These are phyloP conservation scores for Penelope pileata DNA, from an alignment of 2,113 vertebrate genomes.

Conservation along the genomic window DNA sequence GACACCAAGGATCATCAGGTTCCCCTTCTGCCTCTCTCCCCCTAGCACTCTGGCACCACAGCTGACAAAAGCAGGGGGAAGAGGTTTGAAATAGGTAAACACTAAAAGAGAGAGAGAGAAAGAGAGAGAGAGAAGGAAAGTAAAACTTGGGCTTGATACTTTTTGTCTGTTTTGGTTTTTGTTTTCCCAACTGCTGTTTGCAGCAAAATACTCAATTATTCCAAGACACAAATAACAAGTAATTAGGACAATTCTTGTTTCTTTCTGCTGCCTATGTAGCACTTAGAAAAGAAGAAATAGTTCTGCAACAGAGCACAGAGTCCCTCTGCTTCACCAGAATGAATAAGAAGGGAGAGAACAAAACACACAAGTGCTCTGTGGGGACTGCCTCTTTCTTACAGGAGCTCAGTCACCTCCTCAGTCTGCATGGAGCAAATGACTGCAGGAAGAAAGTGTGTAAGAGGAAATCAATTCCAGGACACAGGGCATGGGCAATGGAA, in stretches of 20 bases:
- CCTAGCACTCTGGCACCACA: no score
- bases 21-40: no score
- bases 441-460: not conserved
- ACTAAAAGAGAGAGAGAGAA: not conserved
- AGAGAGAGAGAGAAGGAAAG: not conserved
- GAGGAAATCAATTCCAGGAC: not conserved
- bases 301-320: not conserved
- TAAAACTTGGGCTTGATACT: not conserved
- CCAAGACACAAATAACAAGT: not conserved
- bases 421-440: not conserved
- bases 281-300: not conserved
- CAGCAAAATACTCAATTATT: not conserved
- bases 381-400: fast-evolving
- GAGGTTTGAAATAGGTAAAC: not conserved
- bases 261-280: not conserved
- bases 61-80: no score
- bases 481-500: not conserved
- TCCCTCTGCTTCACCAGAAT: not conserved
- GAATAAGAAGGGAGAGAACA: not conserved
- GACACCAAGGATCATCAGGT: no score
- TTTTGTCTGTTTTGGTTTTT: not conserved
- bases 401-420: not conserved
- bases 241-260: not conserved
- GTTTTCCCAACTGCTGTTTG: not conserved
- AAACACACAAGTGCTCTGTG: not conserved